Base-by-base conservation (phyloP, 2,888 invertebrate species). In the Nowickia ferox region DNA sequence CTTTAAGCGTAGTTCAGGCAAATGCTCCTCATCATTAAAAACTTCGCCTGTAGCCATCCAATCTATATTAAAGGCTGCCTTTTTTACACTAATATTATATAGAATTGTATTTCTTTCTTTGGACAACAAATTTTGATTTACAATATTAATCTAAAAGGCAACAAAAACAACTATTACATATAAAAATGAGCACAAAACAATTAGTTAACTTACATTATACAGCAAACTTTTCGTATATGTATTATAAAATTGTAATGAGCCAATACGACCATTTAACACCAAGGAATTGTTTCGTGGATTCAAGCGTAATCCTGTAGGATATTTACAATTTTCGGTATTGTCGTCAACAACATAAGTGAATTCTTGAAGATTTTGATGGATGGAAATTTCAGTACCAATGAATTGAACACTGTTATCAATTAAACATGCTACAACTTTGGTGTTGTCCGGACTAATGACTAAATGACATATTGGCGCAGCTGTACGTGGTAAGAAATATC, bases 31-130 rank as follows among this genome's bases (percentile, higher is more conserved):
- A 91, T 96, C 95, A 89, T 95, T 93, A 83, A 95, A 93, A 80
- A 94, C 93, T 90, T 96, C 96, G 8, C 95, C 94, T 0, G 97
- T 97, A 9, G 95, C 96, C 93, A 97, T 93, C 97, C 97, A 97
- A 90, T 94, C 93, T 72, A 94, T 93, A 90, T 95, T 95, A 79
- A 97, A 93, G 0, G 96, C 95, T n/a, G 95, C 94, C 88, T 94
- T 94, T 6, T 94, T 94, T 0, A 97, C 95, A 89, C 95, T 94
- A 4, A 94, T 94, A 89, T 96, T 95, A 75, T 94, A 94, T 86
- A 96, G 93, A 38, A 94, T 93, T 71, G 93, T 92, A 40, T 94
- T 91, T 68, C 94, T 92, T 90, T 96, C 96, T 89, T 94, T 94
- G 0, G 95, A 95, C 30, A 96, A 91, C 88, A 94, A 94, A 93